Percentiles rank a stretch among this genome's conserved stretches.
Conservation (phyloP, 2,113 vertebrate genomes). For the Orcinus orca region DNA sequence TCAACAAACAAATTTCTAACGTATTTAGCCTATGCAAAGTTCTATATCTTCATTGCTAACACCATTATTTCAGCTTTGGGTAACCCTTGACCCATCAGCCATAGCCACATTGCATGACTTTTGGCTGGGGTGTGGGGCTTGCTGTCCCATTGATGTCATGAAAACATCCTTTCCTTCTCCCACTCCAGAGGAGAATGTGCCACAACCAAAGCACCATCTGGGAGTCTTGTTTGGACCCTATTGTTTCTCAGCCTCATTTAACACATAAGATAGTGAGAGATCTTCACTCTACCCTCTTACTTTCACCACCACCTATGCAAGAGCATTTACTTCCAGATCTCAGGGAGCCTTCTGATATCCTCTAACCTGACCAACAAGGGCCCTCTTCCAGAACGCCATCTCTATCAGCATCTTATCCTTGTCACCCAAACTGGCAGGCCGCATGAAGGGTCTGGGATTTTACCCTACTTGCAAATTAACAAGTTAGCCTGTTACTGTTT, state of each 20-base stretch:
- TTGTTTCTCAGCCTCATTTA: neutral
- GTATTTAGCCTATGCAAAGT: neutral
- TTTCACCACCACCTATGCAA: neutral
- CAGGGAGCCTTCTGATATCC: neutral
- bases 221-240: neutral
- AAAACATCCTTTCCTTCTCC: neutral
- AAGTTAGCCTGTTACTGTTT: neutral
- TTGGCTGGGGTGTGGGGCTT: neutral
- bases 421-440: neutral
- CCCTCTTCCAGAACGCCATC: neutral
- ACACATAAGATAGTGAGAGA: neutral
- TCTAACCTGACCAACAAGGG: neutral
- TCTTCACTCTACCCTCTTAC: neutral
- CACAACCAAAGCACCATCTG: neutral
- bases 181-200: neutral
- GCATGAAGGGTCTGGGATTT: neutral
- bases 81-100: neutral
- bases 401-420: neutral
- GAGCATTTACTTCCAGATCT: neutral
- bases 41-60: neutral
- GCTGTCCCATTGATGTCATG: neutral
- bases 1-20: neutral
- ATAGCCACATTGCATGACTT: neutral
- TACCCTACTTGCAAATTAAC: neutral
- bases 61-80: constrained; percentile 9